These are phyloP conservation scores for Enoplosus armatus DNA, from an alignment of 2,797 vertebrate genomes.

Conservation along the genomic window DNA sequence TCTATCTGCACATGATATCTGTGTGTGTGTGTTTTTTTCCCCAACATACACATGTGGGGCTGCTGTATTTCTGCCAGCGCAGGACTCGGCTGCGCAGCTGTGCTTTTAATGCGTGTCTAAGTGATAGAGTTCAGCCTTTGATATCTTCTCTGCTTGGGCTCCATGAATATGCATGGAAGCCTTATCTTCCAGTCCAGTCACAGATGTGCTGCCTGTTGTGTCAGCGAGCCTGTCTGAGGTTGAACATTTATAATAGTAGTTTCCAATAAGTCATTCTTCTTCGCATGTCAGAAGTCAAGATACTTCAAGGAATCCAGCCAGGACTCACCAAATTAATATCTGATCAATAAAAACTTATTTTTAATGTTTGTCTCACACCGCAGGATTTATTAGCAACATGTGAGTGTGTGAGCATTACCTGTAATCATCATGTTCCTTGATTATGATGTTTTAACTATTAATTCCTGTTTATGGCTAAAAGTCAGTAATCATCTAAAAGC, in stretches of 20 bases:
- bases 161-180: constrained; percentile 60
- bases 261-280: constrained; percentile 14
- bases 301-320: neutral
- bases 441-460: constrained; percentile 9
- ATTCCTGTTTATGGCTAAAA: constrained; percentile 9
- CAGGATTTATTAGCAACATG: neutral
- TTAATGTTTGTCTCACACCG: neutral
- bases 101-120: constrained; percentile 51
- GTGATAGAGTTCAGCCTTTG: constrained; percentile 53
- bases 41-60: neutral
- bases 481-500: constrained; percentile 12
- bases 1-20: constrained; percentile 55
- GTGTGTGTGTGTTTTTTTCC: constrained; percentile 27
- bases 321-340: constrained; percentile 5
- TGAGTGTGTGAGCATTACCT: neutral
- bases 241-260: constrained; percentile 17
- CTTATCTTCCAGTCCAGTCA: constrained; percentile 59
- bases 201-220: constrained; percentile 50
- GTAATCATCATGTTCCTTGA: neutral
- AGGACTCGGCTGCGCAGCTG: constrained; percentile 46
- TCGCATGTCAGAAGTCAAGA: neutral
- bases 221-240: constrained; percentile 28
- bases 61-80: constrained; percentile 17
- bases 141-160: constrained; percentile 45
- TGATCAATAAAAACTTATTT: constrained; percentile 22